Evolutionary conservation across 1,140 invertebrate species (phyloP), one percentile per base, ranked within the genome.

Genomic region (Drosophila pectinifera): DNA sequence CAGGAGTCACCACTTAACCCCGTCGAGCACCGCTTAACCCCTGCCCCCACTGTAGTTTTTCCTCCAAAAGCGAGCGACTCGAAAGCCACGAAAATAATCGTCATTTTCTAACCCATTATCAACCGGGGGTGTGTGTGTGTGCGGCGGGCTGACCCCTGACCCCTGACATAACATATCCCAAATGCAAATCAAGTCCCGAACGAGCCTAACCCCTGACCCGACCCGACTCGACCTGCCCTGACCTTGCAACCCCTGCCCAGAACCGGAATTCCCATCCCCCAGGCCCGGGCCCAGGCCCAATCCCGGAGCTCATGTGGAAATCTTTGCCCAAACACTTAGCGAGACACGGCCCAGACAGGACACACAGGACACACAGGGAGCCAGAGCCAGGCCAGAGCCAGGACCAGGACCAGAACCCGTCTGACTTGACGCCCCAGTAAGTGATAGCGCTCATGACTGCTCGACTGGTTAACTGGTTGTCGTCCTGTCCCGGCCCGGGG

Each of bases 51-150:
- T 11, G 28, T 31, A 14, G 10, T 78, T 82, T 88, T 82, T 69
- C 67, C 72, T 73, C 80, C 80, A 62, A 88, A 86, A 86, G 75
- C 41, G 83, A 88, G 85, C 75, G 67, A 65, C 56, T 73, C 51
- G 68, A 86, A 88, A 83, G 79, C n/a, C n/a, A n/a, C n/a, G n/a
- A 79, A 88, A 86, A 88, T 79, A 82, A 78, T 49, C 84, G 73
- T 61, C 56, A 88, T 73, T 88, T 88, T 88, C 77, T 58, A 57
- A 51, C 36, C 59, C 59, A 86, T 86, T 88, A 88, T 67, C 28
- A n/a, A 11, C 22, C 22, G n/a, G 8, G 41, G 39, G 13, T 11
- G 31, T 4, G 24, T 62, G 34, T n/a, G 38, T 36, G 34, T 46
- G 42, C 22, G 41, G 31, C 11, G 24, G 59, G 20, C 8, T 45